Conservation (phyloP, 2,113 vertebrate genomes). For the Atrichornis clamosus region DNA sequence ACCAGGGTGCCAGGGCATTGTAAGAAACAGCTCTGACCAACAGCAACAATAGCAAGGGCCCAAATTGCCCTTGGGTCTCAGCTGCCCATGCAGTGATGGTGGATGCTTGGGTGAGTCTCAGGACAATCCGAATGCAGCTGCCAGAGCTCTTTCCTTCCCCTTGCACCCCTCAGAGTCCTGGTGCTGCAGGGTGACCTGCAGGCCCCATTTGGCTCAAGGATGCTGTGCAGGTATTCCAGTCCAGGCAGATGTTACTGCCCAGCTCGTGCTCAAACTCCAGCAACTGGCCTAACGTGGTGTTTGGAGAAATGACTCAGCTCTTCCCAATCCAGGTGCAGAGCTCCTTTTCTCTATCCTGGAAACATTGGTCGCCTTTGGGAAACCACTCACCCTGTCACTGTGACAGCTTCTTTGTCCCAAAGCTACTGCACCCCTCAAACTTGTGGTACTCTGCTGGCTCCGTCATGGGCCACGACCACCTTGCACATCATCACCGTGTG, state of each 20-base stretch:
- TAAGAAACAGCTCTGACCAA: background rate
- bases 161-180: background rate
- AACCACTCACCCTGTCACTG: background rate
- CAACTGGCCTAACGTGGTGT: accelerated
- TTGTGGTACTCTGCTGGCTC: background rate
- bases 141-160: background rate
- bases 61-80: background rate
- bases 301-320: background rate
- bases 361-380: background rate
- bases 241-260: background rate
- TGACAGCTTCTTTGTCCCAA: background rate
- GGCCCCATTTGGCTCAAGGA: background rate
- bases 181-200: background rate
- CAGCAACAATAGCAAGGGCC: background rate
- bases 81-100: accelerated
- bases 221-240: background rate
- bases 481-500: background rate
- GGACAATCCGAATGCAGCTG: accelerated
- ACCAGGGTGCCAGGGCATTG: background rate
- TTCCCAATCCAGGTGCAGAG: background rate
- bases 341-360: background rate
- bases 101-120: background rate
- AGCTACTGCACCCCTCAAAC: background rate
- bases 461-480: background rate
- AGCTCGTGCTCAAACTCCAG: background rate